A percentile compares a stretch with the other conserved stretches of the same genome.
Evolutionary conservation across 1,140 invertebrate genomes (phyloP).

Genomic region (Monomorium pharaonis): DNA sequence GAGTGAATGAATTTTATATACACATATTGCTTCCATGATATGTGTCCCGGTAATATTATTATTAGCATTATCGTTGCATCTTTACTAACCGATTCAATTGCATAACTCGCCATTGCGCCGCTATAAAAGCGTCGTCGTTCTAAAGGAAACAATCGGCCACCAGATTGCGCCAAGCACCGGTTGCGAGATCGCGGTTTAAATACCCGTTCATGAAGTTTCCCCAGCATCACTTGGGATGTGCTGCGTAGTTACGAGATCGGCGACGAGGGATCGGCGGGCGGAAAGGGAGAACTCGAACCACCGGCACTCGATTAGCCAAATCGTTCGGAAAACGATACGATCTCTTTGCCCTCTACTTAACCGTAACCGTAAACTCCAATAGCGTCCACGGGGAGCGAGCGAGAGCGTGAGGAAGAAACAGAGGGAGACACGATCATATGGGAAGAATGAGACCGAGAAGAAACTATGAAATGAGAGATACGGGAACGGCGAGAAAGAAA

Average conservation of each 20-base stretch:
- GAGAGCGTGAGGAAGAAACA: constrained; percentile 30
- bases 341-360: constrained; percentile 73
- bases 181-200: constrained; percentile 62
- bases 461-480: constrained; percentile 10
- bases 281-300: constrained; percentile 6
- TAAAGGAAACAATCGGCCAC: not conserved
- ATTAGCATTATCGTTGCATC: not conserved
- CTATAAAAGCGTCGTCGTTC: not conserved
- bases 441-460: constrained; percentile 21
- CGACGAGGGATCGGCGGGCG: not conserved
- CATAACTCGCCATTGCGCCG: constrained; percentile 4
- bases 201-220: constrained; percentile 37
- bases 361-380: constrained; percentile 73
- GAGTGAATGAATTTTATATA: not conserved
- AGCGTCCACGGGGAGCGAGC: constrained; percentile 35
- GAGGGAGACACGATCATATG: constrained; percentile 19
- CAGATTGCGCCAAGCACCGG: constrained; percentile 32
- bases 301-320: constrained; percentile 77
- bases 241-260: constrained; percentile 43
- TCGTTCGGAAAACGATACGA: constrained; percentile 79
- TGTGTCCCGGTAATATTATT: not conserved
- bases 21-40: not conserved
- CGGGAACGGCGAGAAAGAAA: constrained; percentile 6
- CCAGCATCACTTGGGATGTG: constrained; percentile 14
- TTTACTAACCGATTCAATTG: not conserved